A percentile compares a stretch with the other conserved stretches of the same genome.
Conservation (phyloP, 2,888 invertebrate genomes). For the Temnothorax rugatulus region DNA sequence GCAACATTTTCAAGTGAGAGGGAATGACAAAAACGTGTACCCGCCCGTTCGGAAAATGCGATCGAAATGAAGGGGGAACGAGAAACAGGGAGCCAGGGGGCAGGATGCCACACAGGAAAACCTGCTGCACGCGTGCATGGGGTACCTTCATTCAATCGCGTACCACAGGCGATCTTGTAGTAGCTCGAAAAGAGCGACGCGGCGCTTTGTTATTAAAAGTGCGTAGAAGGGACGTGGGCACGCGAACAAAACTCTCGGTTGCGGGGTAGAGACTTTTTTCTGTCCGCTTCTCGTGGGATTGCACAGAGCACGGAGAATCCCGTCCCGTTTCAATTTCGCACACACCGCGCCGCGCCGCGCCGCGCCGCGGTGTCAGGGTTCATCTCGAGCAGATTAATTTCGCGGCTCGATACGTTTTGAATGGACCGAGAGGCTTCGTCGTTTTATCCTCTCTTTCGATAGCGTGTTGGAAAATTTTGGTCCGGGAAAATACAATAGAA, state of each 20-base stretch:
- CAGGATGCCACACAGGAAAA: conserved; percentile 66
- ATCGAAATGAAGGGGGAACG: conserved; percentile 35
- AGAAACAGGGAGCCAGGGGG: not conserved
- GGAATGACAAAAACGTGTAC: conserved; percentile 59
- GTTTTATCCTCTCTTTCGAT: not conserved
- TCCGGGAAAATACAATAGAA: not conserved
- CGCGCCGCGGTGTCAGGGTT: conserved; percentile 25
- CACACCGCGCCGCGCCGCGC: too few species aligned
- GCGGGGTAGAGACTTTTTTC: conserved; percentile 33
- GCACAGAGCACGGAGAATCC: not conserved
- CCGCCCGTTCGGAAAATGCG: conserved; percentile 63
- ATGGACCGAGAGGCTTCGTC: not conserved
- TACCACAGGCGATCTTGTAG: conserved; percentile 32
- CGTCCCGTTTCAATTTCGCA: conserved; percentile 18
- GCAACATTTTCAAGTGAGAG: conserved; percentile 22
- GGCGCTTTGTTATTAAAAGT: conserved; percentile 70
- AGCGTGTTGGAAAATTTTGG: not conserved
- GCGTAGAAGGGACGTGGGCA: conserved; percentile 52
- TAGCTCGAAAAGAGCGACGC: conserved; percentile 57
- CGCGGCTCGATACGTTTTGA: conserved; percentile 15
- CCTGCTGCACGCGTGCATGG: conserved; percentile 61
- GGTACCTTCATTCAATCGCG: conserved; percentile 51
- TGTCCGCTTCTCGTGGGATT: not conserved
- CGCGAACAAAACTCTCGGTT: conserved; percentile 50
- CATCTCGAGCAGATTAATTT: conserved; percentile 47